A percentile compares a stretch with the other conserved stretches of the same genome.
These are phyloP conservation scores for Emmelina monodactyla DNA, from an alignment of 2,888 invertebrate species.

Conservation along the genomic window DNA sequence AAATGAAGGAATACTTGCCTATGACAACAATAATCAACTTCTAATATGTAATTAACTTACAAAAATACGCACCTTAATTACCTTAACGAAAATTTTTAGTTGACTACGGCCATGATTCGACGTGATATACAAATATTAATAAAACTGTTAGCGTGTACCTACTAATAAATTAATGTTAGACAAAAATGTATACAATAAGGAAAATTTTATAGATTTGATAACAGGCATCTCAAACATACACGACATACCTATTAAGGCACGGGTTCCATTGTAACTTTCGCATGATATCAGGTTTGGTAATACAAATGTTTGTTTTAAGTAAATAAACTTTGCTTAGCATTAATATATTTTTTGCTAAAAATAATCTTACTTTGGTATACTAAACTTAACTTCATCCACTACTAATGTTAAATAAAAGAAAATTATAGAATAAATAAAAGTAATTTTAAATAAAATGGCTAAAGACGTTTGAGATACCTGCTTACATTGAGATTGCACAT, in stretches of 20 bases:
- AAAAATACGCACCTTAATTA: constrained; percentile 31
- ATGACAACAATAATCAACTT: neutral
- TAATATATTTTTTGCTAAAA: too few relatives aligned
- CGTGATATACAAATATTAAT: constrained; percentile 26
- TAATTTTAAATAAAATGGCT: too few relatives aligned
- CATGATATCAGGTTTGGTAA: too few relatives aligned
- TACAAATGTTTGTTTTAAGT: too few relatives aligned
- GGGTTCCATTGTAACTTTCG: too few relatives aligned
- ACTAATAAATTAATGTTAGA: constrained; percentile 10
- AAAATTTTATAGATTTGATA: neutral
- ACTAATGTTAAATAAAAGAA: too few relatives aligned
- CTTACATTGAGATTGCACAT: neutral
- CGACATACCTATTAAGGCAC: neutral
- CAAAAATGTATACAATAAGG: neutral
- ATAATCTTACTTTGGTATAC: too few relatives aligned
- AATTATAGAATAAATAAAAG: too few relatives aligned
- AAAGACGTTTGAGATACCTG: constrained; percentile 6
- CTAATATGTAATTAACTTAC: constrained; percentile 21
- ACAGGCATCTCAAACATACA: neutral
- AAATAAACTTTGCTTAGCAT: too few relatives aligned
- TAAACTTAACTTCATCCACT: too few relatives aligned
- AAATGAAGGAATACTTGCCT: neutral
- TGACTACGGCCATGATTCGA: constrained; percentile 60
- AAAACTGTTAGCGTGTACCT: constrained; percentile 7
- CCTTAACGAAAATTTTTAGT: constrained; percentile 46